Evolutionary conservation across 1,140 invertebrate genomes (phyloP).

Genomic region (Chlorops oryzae): DNA sequence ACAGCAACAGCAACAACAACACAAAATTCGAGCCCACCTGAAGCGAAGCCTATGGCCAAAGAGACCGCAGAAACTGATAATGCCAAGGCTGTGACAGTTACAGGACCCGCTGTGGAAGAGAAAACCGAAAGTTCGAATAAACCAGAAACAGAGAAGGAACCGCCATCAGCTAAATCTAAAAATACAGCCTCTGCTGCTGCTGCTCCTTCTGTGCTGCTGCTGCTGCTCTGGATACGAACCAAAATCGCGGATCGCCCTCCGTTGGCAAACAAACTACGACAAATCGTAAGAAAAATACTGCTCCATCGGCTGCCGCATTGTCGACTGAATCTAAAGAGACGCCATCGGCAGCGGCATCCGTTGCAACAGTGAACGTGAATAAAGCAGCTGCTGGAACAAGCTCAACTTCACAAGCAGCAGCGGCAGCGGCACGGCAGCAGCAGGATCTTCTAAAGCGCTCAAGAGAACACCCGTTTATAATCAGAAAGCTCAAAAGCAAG

Average conservation of each 20-base stretch:
- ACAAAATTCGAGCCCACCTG: no score
- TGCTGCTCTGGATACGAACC: no score
- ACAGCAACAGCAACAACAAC: slow-evolving; percentile 1
- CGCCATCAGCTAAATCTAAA: slow-evolving; percentile 37
- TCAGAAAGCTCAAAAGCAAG: slow-evolving; percentile 23
- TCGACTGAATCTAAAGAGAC: slow-evolving; percentile 13
- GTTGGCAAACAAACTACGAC: not conserved
- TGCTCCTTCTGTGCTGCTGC: not conserved
- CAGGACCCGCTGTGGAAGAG: not conserved
- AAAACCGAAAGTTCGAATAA: not conserved
- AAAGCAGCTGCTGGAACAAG: slow-evolving; percentile 11
- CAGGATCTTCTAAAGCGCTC: slow-evolving; percentile 14
- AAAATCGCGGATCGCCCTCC: no score
- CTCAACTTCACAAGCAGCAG: slow-evolving; percentile 5
- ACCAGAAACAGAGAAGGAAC: not conserved
- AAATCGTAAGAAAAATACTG: not conserved
- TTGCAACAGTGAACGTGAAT: not conserved
- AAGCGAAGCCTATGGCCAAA: not conserved
- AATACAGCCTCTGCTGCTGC: slow-evolving; percentile 19
- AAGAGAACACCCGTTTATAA: slow-evolving; percentile 39
- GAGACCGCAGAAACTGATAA: not conserved
- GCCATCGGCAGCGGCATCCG: not conserved
- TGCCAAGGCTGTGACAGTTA: not conserved
- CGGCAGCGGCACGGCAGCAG: slow-evolving; percentile 1
- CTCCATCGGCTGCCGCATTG: slow-evolving; percentile 11